These are phyloP conservation scores for Tonatia bakeri DNA, from an alignment of 2,113 vertebrate genomes.

Conservation along the genomic window DNA sequence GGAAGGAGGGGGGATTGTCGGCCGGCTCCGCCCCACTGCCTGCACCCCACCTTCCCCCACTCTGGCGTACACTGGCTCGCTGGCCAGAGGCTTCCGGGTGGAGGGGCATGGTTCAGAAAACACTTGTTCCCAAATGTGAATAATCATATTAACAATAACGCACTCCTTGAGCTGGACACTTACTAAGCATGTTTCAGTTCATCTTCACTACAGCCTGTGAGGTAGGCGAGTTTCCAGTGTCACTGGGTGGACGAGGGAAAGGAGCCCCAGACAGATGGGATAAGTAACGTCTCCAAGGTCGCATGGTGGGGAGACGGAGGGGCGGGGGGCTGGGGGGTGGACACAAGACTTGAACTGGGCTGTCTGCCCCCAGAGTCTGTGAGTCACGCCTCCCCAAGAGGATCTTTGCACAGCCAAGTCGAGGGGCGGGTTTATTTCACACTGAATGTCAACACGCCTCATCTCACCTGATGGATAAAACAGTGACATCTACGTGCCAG, in stretches of 20 bases:
- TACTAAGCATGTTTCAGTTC: neutral
- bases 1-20: too few species aligned
- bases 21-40: accelerated
- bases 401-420: neutral
- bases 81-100: accelerated
- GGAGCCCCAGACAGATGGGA: neutral
- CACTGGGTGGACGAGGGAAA: neutral
- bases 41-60: neutral
- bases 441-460: neutral
- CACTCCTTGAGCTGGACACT: neutral
- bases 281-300: neutral
- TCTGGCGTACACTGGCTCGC: neutral
- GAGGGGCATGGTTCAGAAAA: neutral
- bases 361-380: neutral
- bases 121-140: neutral
- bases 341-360: neutral
- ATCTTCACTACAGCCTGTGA: neutral
- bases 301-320: neutral
- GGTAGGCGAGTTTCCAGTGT: neutral
- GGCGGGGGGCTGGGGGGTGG: too few species aligned
- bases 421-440: neutral
- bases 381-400: neutral
- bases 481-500: neutral
- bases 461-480: neutral
- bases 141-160: neutral